A percentile compares a stretch with the other conserved stretches of the same genome.
Evolutionary conservation across 2,113 vertebrate genomes (phyloP).

Genomic region (Tor tambroides): DNA sequence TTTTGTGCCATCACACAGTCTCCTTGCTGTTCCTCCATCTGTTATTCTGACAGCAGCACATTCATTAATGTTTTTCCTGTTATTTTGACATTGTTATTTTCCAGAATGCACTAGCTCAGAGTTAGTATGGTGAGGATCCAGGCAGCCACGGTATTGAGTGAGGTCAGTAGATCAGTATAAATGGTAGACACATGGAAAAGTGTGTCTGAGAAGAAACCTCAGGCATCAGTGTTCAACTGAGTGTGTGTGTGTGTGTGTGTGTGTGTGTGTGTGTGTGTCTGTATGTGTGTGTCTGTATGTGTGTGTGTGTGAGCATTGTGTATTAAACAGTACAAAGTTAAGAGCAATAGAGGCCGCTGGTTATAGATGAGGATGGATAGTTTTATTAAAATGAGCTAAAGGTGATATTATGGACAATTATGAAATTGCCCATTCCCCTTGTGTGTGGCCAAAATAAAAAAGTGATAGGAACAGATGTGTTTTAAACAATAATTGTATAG

Average conservation of each 20-base stretch:
- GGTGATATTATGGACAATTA: not conserved
- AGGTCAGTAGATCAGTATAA: constrained; percentile 31
- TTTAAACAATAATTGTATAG: not conserved
- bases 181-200: not conserved
- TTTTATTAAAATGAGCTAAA: not conserved
- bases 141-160: not conserved
- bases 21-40: not conserved
- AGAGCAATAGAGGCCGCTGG: constrained; percentile 11
- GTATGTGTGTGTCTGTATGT: not conserved
- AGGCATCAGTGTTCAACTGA: constrained; percentile 7
- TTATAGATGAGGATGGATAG: not conserved
- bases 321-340: not conserved
- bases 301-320: not conserved
- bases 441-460: constrained; percentile 1
- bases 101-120: not conserved
- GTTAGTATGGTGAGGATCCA: not conserved
- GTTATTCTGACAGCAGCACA: constrained; percentile 9
- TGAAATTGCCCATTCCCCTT: constrained; percentile 11
- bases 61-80: not conserved
- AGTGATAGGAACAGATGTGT: not conserved
- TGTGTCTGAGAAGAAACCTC: not conserved
- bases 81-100: not conserved
- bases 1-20: constrained; percentile 32
- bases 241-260: not conserved
- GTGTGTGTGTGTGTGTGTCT: not conserved